Evolutionary conservation across 2,113 vertebrate species (phyloP).

Genomic region (Chitala chitala): DNA sequence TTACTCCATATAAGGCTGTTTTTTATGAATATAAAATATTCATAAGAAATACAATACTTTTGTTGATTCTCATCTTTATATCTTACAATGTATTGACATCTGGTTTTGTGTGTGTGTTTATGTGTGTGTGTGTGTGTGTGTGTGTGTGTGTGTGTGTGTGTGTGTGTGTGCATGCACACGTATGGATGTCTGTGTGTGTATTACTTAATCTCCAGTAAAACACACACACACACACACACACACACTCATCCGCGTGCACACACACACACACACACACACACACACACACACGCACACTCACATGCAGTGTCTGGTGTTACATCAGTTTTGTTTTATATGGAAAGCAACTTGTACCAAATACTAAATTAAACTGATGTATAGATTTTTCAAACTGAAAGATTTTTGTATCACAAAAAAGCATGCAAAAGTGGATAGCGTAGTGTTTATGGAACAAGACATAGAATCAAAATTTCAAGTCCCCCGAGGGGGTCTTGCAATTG

Average conservation of each 20-base stretch:
- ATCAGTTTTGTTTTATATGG: neutral
- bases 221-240: no score
- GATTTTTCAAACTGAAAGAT: neutral
- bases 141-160: neutral
- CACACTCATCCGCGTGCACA: no score
- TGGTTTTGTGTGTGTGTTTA: neutral
- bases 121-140: neutral
- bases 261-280: no score
- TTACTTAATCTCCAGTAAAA: no score
- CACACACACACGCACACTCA: no score
- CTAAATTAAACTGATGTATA: conserved; percentile 3
- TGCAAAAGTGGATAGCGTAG: neutral
- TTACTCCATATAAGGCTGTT: neutral
- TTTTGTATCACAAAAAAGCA: conserved; percentile 7
- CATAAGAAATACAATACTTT: neutral
- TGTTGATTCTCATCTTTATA: neutral
- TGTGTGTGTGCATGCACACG: neutral
- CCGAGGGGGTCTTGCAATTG: neutral
- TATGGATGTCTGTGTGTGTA: no score
- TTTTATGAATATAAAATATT: neutral
- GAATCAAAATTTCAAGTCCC: neutral
- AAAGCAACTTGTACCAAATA: neutral
- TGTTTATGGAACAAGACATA: conserved; percentile 6
- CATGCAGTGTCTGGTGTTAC: neutral
- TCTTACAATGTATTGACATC: neutral